Base-by-base conservation (phyloP, 2,113 vertebrate species). In the Spheniscus mendiculus region DNA sequence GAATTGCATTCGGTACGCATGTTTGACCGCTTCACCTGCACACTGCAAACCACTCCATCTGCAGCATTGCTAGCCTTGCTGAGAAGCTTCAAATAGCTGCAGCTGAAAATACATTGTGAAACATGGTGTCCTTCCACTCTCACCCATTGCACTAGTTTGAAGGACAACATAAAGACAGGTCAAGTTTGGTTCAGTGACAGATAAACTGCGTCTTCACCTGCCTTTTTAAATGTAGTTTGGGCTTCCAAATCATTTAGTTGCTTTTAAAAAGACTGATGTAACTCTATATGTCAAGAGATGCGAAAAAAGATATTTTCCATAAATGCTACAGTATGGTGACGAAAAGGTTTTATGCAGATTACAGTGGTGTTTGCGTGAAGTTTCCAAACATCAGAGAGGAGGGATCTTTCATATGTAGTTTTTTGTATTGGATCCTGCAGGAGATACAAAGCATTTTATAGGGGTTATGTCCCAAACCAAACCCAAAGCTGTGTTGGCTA, bases 1-100 rank as follows among this genome's bases (percentile, higher is more conserved):
- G 26, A 74, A 44, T 63, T 62, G 26, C 26, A 36, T 66, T 85
- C 1, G 1, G 15, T 5, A 16, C 0, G 0, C 22, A 8, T 11
- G 36, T 81, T 63, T 83, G 62, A 34, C 53, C 34, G 11, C 44
- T 63, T 90, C 83, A 59, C 45, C 61, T 65, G 26, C 76, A 52
- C 34, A 5, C 45, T 32, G 40, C 44, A 55, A 40, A 42, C 50
- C 25, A 22, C 29, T 73, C 40, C 63, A 49, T 25, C 62, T 42
- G 63, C 63, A 89, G 53, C 70, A 21, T 11, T 89, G 58, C 52
- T 38, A 29, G 18, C 52, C 53, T 73, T 32, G 63, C 55, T 70
- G 89, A 69, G 45, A 55, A 83, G 10, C 36, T 83, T 62, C 63
- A 53, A 45, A 66, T 1, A 66, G 26, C 80, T 89, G 66, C 32